Conservation (phyloP, 2,113 vertebrate genomes). For the Ptilorrhoa leucosticta region DNA sequence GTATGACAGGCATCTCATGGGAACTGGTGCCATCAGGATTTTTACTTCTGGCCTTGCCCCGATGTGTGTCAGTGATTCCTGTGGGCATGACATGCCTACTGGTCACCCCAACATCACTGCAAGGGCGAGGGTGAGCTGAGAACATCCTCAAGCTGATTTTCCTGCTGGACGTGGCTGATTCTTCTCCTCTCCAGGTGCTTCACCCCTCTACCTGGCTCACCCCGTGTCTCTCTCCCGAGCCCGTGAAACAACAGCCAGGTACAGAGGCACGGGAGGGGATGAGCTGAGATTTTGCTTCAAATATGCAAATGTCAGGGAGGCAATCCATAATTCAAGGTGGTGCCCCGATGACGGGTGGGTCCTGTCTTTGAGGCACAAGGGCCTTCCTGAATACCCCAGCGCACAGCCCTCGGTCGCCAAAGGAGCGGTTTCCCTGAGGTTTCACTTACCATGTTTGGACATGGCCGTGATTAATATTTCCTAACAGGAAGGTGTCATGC, state of each 20-base stretch:
- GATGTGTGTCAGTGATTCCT: not conserved
- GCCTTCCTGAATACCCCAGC: constrained; percentile 3
- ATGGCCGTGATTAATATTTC: constrained; percentile 49
- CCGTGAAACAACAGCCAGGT: accelerated
- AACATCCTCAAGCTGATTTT: not conserved
- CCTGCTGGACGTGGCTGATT: not conserved
- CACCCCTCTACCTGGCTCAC: not conserved
- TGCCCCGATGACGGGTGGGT: not conserved
- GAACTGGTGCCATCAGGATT: not conserved
- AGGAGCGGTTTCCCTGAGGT: constrained; percentile 32
- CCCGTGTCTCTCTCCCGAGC: accelerated
- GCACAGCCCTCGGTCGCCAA: not conserved
- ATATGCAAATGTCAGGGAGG: not conserved
- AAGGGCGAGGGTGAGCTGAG: not conserved
- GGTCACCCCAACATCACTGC: not conserved
- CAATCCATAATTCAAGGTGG: not conserved
- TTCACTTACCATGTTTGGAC: constrained; percentile 57
- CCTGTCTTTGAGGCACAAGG: not conserved
- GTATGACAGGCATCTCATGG: not conserved
- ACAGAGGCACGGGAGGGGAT: not conserved
- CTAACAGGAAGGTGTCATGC: constrained; percentile 54
- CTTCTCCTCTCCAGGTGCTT: not conserved
- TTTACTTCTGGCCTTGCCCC: not conserved
- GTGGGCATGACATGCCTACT: not conserved
- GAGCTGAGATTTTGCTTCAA: not conserved